phyloP scores from a whole-genome alignment of 1,140 invertebrate species.

The Oscheius sp. region DNA sequence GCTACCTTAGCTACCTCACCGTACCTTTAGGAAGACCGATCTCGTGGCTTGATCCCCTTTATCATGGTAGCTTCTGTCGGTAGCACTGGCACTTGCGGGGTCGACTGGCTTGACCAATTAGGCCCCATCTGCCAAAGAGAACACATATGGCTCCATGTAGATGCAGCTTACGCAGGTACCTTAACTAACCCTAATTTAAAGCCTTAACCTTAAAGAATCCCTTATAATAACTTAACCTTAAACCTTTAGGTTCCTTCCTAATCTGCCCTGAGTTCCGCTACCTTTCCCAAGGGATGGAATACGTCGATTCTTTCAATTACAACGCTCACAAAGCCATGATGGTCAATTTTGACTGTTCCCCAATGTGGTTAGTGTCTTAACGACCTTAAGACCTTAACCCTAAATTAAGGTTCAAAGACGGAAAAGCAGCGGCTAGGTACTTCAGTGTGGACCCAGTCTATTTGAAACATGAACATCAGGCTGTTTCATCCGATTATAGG shows the following conservation, averaged over 20 bases:
- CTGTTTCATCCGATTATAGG: slow-evolving; percentile 65
- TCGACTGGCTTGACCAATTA: slow-evolving; percentile 80
- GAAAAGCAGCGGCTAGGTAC: slow-evolving; percentile 67
- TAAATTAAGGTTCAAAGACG: slow-evolving; percentile 66
- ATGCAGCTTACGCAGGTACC: slow-evolving; percentile 81
- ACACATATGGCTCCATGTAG: slow-evolving; percentile 80
- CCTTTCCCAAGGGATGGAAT: slow-evolving; percentile 60
- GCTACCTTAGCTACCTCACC: too few relatives aligned
- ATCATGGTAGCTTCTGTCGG: slow-evolving; percentile 68
- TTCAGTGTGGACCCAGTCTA: slow-evolving; percentile 96
- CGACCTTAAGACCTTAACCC: not conserved
- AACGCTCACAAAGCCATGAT: slow-evolving; percentile 67
- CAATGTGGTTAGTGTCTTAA: slow-evolving; percentile 63
- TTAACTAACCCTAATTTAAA: slow-evolving; percentile 44
- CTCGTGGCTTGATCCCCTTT: slow-evolving; percentile 68
- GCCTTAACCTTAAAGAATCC: slow-evolving; percentile 62
- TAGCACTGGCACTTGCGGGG: slow-evolving; percentile 86
- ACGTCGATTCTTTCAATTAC: slow-evolving; percentile 66
- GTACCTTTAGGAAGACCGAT: slow-evolving; percentile 69
- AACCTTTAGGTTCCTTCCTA: slow-evolving; percentile 58
- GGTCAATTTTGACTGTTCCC: slow-evolving; percentile 67
- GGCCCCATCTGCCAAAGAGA: slow-evolving; percentile 76
- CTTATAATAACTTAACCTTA: too few relatives aligned
- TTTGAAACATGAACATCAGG: slow-evolving; percentile 74
- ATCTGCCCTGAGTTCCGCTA: slow-evolving; percentile 59